Conservation (phyloP, 2,113 vertebrate species). For the Acinonyx jubatus region DNA sequence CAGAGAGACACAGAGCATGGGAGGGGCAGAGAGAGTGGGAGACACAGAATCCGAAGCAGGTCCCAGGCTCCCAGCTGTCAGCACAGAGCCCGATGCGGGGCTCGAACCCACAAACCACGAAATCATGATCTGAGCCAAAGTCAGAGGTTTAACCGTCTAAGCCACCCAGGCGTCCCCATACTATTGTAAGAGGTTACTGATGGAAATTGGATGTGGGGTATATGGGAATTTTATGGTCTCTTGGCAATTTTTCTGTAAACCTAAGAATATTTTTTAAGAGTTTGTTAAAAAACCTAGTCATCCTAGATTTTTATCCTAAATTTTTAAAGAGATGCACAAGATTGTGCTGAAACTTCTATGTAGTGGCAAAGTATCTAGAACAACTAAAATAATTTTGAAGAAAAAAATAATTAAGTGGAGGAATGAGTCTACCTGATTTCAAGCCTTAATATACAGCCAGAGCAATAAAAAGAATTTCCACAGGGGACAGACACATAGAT, state of each 20-base stretch:
- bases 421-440: not conserved
- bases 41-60: no score
- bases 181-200: not conserved
- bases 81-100: no score
- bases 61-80: no score
- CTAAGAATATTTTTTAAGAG: not conserved
- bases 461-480: constrained; percentile 48
- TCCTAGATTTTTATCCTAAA: not conserved
- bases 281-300: not conserved
- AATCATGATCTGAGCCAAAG: no score
- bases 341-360: not conserved
- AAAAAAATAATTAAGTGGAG: not conserved
- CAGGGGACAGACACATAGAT: not conserved
- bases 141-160: no score
- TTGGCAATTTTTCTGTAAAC: not conserved
- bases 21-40: no score
- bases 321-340: not conserved
- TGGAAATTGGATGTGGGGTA: not conserved
- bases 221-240: not conserved
- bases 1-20: no score
- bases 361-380: not conserved
- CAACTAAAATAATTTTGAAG: not conserved
- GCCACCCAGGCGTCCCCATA: not conserved
- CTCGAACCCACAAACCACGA: no score
- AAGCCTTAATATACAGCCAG: not conserved